Percentiles rank a stretch among this genome's conserved stretches.
phyloP scores from a whole-genome alignment of 2,113 vertebrate species.

The Sigmodon hispidus region DNA sequence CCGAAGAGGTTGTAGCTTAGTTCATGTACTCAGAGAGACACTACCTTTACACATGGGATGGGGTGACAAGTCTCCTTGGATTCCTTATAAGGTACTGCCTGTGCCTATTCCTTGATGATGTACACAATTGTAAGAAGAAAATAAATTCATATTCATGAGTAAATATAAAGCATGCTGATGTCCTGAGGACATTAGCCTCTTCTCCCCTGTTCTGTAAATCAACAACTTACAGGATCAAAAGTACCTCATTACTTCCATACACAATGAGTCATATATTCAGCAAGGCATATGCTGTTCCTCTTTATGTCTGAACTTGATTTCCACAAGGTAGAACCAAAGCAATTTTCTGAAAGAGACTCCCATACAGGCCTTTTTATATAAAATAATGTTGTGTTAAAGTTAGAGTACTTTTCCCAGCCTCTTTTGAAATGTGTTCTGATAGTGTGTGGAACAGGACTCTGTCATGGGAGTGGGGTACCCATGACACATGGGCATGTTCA shows the following conservation, averaged over 20 bases:
- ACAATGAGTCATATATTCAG: background rate
- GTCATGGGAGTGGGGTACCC: background rate
- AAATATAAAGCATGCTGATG: background rate
- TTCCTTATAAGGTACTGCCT: background rate
- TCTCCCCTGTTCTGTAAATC: background rate
- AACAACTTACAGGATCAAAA: background rate
- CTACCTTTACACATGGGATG: background rate
- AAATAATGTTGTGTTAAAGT: background rate
- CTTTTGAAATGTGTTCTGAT: background rate
- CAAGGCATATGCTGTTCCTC: background rate
- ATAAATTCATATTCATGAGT: background rate
- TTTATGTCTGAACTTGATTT: constrained; percentile 13
- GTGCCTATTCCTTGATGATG: background rate
- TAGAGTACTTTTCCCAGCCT: background rate
- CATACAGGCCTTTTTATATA: background rate
- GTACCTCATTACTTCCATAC: background rate
- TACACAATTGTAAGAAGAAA: background rate
- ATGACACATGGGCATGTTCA: background rate
- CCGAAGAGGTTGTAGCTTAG: background rate
- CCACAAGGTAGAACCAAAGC: background rate
- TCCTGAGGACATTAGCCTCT: background rate
- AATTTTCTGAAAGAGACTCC: constrained; percentile 24
- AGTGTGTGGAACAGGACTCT: background rate
- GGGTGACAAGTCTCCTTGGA: background rate
- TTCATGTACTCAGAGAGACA: background rate